These are phyloP conservation scores for Drosophila maculinotata DNA, from an alignment of 2,888 invertebrate genomes.

Conservation along the genomic window DNA sequence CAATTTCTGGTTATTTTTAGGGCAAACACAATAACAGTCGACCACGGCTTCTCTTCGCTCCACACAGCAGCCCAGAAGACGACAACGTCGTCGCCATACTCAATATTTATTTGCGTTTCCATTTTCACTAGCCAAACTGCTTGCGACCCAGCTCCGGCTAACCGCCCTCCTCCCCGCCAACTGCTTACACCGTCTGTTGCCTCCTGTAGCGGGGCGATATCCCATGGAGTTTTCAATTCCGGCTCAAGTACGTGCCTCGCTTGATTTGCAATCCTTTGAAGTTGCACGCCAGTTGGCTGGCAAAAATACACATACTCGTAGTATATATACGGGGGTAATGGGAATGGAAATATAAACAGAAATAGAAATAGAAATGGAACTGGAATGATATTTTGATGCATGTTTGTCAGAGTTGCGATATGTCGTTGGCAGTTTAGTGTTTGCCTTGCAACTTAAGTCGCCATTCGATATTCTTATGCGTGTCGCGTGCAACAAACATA, in stretches of 20 bases:
- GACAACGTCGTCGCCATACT: slow-evolving; percentile 45
- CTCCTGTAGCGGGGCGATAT: slow-evolving; percentile 36
- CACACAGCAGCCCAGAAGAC: slow-evolving; percentile 23
- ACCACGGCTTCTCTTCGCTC: slow-evolving; percentile 13
- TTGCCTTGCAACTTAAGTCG: slow-evolving; percentile 32
- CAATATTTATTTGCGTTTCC: slow-evolving; percentile 71
- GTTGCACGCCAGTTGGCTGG: slow-evolving; percentile 37
- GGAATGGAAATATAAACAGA: not conserved
- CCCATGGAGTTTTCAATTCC: slow-evolving; percentile 66
- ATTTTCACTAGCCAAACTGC: slow-evolving; percentile 53
- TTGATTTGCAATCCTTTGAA: slow-evolving; percentile 62
- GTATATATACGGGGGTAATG: not conserved
- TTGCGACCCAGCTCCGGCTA: not conserved
- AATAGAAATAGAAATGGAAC: not conserved
- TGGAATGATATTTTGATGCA: slow-evolving; percentile 45
- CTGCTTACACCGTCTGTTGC: slow-evolving; percentile 21
- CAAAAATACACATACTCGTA: not conserved
- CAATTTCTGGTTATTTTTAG: slow-evolving; percentile 66
- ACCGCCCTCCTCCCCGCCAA: slow-evolving; percentile 1
- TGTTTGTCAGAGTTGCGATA: slow-evolving; percentile 56
- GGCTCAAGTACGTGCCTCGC: slow-evolving; percentile 61
- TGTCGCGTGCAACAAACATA: slow-evolving; percentile 33
- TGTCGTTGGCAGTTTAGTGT: slow-evolving; percentile 43
- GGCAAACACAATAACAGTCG: slow-evolving; percentile 61
- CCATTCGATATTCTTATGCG: slow-evolving; percentile 16